Conservation (phyloP, 2,797 vertebrate species). For the Tokudaia muenninki region DNA sequence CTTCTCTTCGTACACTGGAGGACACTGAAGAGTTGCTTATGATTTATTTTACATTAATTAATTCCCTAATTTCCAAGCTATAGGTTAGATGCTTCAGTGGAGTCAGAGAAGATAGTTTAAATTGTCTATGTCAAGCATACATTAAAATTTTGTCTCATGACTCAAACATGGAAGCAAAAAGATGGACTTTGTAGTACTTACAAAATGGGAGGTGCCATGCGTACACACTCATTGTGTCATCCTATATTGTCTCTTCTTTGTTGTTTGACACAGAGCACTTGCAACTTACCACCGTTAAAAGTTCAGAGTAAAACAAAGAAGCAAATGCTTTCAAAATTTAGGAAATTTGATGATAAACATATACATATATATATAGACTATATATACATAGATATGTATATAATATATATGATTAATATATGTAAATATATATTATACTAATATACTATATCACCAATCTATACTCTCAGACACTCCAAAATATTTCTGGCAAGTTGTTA, state of each 20-base stretch:
- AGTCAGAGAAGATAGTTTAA: neutral
- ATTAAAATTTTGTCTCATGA: neutral
- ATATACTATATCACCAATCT: neutral
- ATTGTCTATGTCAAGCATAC: neutral
- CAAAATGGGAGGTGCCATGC: no score
- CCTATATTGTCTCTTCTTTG: neutral
- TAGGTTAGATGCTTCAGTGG: neutral
- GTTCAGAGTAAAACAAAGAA: neutral
- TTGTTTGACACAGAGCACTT: neutral
- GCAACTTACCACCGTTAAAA: neutral
- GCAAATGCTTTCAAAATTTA: neutral
- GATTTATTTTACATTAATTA: neutral
- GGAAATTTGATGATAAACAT: neutral
- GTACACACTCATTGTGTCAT: neutral
- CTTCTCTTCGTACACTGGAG: neutral
- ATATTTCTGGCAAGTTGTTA: neutral
- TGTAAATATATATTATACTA: neutral
- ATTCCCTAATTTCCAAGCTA: neutral
- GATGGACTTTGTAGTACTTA: neutral
- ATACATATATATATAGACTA: neutral
- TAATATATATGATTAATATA: neutral
- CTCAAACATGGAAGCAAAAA: slow-evolving; percentile 7
- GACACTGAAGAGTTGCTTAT: slow-evolving; percentile 10
- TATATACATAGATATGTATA: neutral
- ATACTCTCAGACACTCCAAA: neutral